Conservation (phyloP, 2,113 vertebrate genomes). For the Globicephala melas region DNA sequence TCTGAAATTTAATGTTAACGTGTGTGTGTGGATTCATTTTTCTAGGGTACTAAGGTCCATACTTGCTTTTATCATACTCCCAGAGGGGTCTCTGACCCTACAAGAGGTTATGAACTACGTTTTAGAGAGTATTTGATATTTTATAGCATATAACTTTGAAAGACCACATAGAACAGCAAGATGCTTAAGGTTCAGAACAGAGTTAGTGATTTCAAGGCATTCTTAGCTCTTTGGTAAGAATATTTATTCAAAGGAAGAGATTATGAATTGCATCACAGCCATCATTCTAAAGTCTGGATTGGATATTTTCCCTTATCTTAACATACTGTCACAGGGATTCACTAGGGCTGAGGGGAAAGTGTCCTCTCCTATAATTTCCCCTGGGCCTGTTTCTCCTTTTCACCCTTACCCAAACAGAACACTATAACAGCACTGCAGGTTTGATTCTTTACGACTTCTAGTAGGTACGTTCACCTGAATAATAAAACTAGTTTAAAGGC, state of each 20-base stretch:
- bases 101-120: not conserved
- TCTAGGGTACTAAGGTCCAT: not conserved
- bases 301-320: not conserved
- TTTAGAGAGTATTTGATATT: not conserved
- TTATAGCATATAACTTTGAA: not conserved
- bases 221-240: not conserved
- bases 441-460: not conserved
- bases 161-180: not conserved
- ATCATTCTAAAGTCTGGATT: not conserved
- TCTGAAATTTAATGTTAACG: not conserved
- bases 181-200: not conserved
- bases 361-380: not conserved
- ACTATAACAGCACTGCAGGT: not conserved
- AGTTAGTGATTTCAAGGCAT: not conserved
- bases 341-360: not conserved
- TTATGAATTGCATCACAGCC: not conserved
- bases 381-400: not conserved
- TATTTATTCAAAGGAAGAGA: not conserved
- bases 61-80: not conserved
- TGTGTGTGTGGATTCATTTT: not conserved
- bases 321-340: not conserved
- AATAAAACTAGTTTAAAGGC: not conserved
- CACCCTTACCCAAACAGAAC: not conserved
- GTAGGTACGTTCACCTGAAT: not conserved
- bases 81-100: not conserved